Evolutionary conservation across 2,888 invertebrate genomes (phyloP).

Genomic region (Saturnia pavonia): DNA sequence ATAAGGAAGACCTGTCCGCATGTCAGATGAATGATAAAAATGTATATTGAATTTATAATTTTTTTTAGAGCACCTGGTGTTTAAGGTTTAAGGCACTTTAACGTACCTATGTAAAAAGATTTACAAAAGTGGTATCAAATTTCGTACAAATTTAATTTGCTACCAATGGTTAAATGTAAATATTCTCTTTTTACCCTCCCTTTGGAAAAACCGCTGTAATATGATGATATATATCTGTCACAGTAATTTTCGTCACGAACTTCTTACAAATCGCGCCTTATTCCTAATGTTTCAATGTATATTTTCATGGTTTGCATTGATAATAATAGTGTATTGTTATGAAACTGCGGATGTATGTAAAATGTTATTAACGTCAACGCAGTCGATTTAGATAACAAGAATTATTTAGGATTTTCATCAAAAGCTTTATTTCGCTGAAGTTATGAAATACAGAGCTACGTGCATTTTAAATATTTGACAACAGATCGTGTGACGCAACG

Average conservation of each 20-base stretch:
- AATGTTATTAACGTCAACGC: not conserved
- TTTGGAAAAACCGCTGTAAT: not conserved
- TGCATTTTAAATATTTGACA: constrained; percentile 9
- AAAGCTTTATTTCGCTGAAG: not conserved
- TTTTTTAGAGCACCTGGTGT: too few species aligned
- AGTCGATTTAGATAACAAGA: not conserved
- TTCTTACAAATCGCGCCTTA: not conserved
- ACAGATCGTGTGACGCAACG: not conserved
- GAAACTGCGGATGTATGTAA: not conserved
- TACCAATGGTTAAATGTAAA: too few species aligned
- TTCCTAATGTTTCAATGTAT: not conserved
- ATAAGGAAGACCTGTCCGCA: not conserved
- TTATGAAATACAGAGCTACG: constrained; percentile 13
- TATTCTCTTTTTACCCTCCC: not conserved
- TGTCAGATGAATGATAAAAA: not conserved
- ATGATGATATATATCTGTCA: too few species aligned
- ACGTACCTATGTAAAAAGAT: too few species aligned
- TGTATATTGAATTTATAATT: too few species aligned
- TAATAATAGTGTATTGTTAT: not conserved
- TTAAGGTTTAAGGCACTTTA: too few species aligned
- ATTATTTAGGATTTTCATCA: constrained; percentile 2
- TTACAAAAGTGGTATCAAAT: too few species aligned
- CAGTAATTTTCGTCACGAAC: not conserved
- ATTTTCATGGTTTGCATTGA: not conserved
- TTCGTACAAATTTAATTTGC: too few species aligned